Evolutionary conservation across 2,113 vertebrate species (phyloP).

Genomic region (Passer montanus): DNA sequence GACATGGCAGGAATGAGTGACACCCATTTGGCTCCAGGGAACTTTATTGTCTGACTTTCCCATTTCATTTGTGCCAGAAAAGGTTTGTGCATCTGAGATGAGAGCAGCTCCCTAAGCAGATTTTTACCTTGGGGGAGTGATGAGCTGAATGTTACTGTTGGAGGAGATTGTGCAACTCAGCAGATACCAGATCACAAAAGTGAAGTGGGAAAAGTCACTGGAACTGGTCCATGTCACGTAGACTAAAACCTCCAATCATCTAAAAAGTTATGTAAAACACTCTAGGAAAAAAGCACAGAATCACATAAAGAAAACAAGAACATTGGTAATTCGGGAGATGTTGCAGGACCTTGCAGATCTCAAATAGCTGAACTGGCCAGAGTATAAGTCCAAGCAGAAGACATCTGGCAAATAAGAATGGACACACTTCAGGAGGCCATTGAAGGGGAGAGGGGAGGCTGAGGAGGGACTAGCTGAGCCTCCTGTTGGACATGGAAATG

Average conservation of each 20-base stretch:
- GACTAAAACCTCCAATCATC: neutral
- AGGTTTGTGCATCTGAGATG: neutral
- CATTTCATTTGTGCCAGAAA: neutral
- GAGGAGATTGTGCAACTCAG: neutral
- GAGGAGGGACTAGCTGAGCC: neutral
- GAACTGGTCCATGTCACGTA: neutral
- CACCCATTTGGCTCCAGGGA: neutral
- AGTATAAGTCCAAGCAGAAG: neutral
- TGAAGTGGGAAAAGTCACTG: neutral
- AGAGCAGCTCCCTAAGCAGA: constrained; percentile 11
- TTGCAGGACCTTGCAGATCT: neutral
- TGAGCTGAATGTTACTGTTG: neutral
- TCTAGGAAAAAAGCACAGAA: neutral
- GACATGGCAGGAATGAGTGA: constrained; percentile 1
- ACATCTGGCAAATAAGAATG: neutral
- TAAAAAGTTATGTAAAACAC: neutral
- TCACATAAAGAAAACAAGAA: neutral
- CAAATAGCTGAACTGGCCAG: neutral
- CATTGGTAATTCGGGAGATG: neutral
- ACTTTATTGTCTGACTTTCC: neutral
- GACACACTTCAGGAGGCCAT: neutral
- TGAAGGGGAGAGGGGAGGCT: neutral
- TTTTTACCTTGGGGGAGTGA: constrained; percentile 3
- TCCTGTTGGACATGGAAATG: neutral
- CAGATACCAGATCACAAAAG: neutral